phyloP scores from a whole-genome alignment of 2,113 vertebrate species.

The Machaerirhynchus nigripectus region DNA sequence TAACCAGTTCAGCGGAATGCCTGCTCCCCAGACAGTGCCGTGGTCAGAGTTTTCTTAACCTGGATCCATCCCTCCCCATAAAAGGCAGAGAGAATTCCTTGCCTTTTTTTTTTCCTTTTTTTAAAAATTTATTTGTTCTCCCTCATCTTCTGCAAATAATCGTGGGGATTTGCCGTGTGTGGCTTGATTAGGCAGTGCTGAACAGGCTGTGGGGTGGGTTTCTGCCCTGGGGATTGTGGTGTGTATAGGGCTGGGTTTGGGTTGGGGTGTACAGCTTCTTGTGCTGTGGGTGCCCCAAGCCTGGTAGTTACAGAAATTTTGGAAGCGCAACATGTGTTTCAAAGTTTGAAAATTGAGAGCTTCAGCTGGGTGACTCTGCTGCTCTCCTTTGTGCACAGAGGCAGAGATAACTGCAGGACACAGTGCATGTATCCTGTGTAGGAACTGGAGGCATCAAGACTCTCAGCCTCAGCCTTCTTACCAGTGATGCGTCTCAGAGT shows the following conservation, averaged over 20 bases:
- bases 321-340: not conserved
- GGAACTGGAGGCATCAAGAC: no score
- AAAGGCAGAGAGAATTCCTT: constrained; percentile 27
- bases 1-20: constrained; percentile 82
- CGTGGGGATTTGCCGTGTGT: not conserved
- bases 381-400: not conserved
- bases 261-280: not conserved
- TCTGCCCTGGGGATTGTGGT: not conserved
- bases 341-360: not conserved
- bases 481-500: not conserved
- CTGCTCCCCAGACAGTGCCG: constrained; percentile 62
- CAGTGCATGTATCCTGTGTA: not conserved
- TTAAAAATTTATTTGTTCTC: not conserved
- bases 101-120: fast-evolving
- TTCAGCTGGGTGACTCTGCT: not conserved
- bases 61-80: constrained; percentile 19
- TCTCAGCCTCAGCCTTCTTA: not conserved
- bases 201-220: not conserved
- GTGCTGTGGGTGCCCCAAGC: not conserved
- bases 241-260: not conserved
- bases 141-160: not conserved
- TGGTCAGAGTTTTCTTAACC: constrained; percentile 69
- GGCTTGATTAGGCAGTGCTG: not conserved
- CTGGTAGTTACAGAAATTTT: not conserved
- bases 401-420: not conserved